A percentile compares a stretch with the other conserved stretches of the same genome.
Conservation (phyloP, 2,113 vertebrate genomes). For the Atherinomorus stipes region DNA sequence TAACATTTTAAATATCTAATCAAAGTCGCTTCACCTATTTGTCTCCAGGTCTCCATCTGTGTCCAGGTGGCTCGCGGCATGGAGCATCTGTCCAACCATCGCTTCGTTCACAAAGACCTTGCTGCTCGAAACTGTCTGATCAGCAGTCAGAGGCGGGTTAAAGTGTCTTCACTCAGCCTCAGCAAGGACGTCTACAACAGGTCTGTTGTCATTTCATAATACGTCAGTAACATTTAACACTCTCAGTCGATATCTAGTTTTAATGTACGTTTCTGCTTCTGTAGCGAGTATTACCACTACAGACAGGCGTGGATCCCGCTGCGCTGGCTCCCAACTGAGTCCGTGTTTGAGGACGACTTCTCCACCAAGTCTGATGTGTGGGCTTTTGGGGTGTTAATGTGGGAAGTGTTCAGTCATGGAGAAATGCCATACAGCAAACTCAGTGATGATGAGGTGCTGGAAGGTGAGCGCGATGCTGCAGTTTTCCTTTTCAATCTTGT, state of each 20-base stretch:
- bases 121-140: constrained; percentile 96
- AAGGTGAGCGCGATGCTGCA: constrained; percentile 82
- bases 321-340: constrained; percentile 96
- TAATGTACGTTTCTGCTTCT: constrained; percentile 19
- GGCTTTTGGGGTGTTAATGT: constrained; percentile 98
- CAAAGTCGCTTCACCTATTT: background rate
- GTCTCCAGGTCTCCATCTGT: constrained; percentile 89
- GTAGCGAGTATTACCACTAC: constrained; percentile 96
- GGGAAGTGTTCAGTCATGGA: constrained; percentile 95
- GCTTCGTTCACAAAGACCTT: constrained; percentile 96
- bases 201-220: constrained; percentile 80
- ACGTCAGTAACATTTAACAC: background rate
- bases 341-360: constrained; percentile 93
- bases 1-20: background rate
- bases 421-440: constrained; percentile 90
- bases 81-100: constrained; percentile 95
- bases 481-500: background rate
- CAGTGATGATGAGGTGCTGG: constrained; percentile 91
- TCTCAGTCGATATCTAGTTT: too few relatives aligned
- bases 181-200: constrained; percentile 98
- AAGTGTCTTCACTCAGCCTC: constrained; percentile 92
- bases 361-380: constrained; percentile 97
- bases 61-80: constrained; percentile 95
- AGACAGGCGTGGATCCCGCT: constrained; percentile 95
- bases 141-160: constrained; percentile 92